Conservation (phyloP, 37 sponge, comb jelly and placozoan species). For the Hexactinellida sp. region DNA sequence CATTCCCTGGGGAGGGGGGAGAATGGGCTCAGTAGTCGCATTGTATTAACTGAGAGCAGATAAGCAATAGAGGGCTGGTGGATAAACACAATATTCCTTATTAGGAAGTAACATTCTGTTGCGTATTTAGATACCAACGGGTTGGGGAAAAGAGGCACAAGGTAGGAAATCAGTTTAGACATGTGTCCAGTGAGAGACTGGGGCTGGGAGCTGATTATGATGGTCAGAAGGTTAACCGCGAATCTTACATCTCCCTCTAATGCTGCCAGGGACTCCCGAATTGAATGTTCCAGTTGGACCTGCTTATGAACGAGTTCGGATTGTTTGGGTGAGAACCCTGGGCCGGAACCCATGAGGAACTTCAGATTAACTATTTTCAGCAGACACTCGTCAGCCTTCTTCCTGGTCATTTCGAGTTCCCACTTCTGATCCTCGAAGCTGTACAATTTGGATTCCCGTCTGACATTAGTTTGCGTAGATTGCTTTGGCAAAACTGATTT, state of each 20-base stretch:
- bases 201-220: neutral
- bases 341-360: neutral
- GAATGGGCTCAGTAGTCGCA: neutral
- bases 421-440: conserved; percentile 83
- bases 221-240: neutral
- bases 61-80: neutral
- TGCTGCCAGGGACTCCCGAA: neutral
- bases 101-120: neutral
- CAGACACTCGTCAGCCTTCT: neutral
- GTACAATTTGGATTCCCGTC: conserved; percentile 65
- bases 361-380: neutral
- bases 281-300: neutral
- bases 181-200: neutral
- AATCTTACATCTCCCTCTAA: neutral
- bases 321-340: neutral
- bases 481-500: conserved; percentile 11
- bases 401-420: conserved; percentile 63
- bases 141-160: neutral
- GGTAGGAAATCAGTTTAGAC: neutral
- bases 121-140: neutral
- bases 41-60: neutral
- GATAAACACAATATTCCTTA: neutral
- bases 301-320: neutral
- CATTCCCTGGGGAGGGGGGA: neutral
- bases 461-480: conserved; percentile 34